phyloP scores from a whole-genome alignment of 2,113 vertebrate genomes.

The Cyprinodon brontotheroides region DNA sequence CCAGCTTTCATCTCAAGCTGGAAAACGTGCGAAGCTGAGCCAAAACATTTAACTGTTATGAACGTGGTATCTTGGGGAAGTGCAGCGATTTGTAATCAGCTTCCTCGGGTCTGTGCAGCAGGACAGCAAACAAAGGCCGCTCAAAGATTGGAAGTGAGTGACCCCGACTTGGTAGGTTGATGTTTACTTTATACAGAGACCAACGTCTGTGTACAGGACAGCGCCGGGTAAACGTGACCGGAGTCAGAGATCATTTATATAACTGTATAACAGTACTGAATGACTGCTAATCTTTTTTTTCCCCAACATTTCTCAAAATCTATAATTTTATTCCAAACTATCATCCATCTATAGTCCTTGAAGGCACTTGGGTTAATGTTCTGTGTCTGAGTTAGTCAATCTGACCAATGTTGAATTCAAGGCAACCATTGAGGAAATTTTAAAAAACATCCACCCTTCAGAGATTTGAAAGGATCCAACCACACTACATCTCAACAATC shows the following conservation, averaged over 20 bases:
- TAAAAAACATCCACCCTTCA: conserved; percentile 50
- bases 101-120: conserved; percentile 41
- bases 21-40: background rate
- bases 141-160: conserved; percentile 61
- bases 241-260: conserved; percentile 50
- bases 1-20: conserved; percentile 15
- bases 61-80: conserved; percentile 57
- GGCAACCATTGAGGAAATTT: conserved; percentile 45
- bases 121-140: conserved; percentile 68
- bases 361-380: conserved; percentile 27
- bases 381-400: conserved; percentile 37
- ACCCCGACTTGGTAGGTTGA: conserved; percentile 50
- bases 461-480: conserved; percentile 41
- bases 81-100: conserved; percentile 57
- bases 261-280: conserved; percentile 13
- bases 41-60: conserved; percentile 33
- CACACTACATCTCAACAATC: conserved; percentile 40
- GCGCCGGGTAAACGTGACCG: conserved; percentile 66
- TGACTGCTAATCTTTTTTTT: conserved; percentile 41
- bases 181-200: conserved; percentile 66
- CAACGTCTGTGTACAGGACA: conserved; percentile 26
- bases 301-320: conserved; percentile 28
- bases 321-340: conserved; percentile 15
- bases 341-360: conserved; percentile 8
- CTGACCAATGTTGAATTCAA: conserved; percentile 47